A percentile compares a stretch with the other conserved stretches of the same genome.
phyloP scores from a whole-genome alignment of 2,113 vertebrate genomes.

The Astur gentilis region DNA sequence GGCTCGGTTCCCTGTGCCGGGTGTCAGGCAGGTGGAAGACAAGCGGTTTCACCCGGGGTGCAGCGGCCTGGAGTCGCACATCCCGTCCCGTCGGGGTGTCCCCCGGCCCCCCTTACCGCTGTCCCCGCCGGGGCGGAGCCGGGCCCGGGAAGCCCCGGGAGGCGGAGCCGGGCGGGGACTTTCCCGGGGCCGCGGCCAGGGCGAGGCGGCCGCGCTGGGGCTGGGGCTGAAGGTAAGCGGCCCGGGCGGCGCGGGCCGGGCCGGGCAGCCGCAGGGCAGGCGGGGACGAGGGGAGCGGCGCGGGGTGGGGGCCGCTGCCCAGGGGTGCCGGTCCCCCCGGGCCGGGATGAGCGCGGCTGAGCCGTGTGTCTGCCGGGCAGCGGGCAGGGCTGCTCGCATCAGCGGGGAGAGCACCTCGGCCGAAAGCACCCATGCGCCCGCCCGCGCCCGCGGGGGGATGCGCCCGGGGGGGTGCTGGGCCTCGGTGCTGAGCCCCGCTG shows the following conservation, averaged over 20 bases:
- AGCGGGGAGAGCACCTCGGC: not conserved
- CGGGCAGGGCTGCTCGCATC: not conserved
- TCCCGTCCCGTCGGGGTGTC: not conserved
- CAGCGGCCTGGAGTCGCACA: not conserved
- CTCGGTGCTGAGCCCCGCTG: not conserved
- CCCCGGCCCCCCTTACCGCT: not conserved
- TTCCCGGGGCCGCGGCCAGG: too few relatives aligned
- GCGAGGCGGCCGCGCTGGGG: too few relatives aligned
- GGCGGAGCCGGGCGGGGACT: conserved; percentile 3
- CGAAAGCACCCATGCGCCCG: not conserved
- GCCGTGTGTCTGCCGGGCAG: not conserved
- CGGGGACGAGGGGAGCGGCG: too few relatives aligned
- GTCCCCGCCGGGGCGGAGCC: not conserved
- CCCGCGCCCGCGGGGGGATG: not conserved
- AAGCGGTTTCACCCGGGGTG: not conserved
- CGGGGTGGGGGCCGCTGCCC: too few relatives aligned
- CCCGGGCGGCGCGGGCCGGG: too few relatives aligned
- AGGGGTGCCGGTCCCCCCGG: too few relatives aligned
- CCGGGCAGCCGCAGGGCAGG: too few relatives aligned
- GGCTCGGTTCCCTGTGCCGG: not conserved
- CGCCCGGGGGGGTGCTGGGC: not conserved
- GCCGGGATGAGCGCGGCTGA: not conserved
- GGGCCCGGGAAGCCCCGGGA: conserved; percentile 15
- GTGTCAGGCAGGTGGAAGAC: not conserved
- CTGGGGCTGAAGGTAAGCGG: too few relatives aligned